Conservation (phyloP, 1,140 invertebrate genomes). For the Drosophila lini region DNA sequence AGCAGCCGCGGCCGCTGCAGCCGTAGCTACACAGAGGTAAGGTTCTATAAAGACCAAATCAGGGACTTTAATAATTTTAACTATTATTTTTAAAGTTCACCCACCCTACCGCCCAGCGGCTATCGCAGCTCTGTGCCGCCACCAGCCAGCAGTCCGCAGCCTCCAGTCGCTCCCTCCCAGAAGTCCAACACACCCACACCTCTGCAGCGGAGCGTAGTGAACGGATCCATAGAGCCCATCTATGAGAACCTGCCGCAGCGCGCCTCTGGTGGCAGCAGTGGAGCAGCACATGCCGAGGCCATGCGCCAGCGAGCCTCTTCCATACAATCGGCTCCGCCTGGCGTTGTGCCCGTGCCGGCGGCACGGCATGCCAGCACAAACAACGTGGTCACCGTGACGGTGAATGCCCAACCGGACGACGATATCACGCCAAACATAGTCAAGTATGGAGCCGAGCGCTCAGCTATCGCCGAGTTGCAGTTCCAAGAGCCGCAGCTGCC, state of each 20-base stretch:
- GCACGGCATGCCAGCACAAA: constrained; percentile 41
- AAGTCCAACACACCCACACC: constrained; percentile 55
- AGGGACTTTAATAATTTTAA: background rate
- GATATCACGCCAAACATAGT: constrained; percentile 62
- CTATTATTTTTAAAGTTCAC: constrained; percentile 38
- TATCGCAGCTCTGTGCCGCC: constrained; percentile 70
- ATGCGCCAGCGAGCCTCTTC: constrained; percentile 87
- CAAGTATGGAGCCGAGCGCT: constrained; percentile 61
- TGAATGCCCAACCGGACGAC: constrained; percentile 63
- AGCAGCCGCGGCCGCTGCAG: constrained; percentile 53
- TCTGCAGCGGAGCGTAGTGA: constrained; percentile 70
- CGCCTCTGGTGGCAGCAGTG: constrained; percentile 68
- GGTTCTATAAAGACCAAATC: background rate
- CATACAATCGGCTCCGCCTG: constrained; percentile 87
- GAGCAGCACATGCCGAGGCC: constrained; percentile 57
- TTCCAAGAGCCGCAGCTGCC: constrained; percentile 73
- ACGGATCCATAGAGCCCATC: constrained; percentile 87
- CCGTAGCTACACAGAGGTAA: constrained; percentile 54
- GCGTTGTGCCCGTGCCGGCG: constrained; percentile 83
- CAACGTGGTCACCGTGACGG: constrained; percentile 55
- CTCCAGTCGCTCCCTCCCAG: constrained; percentile 25
- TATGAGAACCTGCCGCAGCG: constrained; percentile 90
- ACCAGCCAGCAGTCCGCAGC: constrained; percentile 67
- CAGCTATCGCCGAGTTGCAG: constrained; percentile 67
- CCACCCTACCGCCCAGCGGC: constrained; percentile 67